Evolutionary conservation across 2,113 vertebrate species (phyloP).

Genomic region (Gymnogyps californianus): DNA sequence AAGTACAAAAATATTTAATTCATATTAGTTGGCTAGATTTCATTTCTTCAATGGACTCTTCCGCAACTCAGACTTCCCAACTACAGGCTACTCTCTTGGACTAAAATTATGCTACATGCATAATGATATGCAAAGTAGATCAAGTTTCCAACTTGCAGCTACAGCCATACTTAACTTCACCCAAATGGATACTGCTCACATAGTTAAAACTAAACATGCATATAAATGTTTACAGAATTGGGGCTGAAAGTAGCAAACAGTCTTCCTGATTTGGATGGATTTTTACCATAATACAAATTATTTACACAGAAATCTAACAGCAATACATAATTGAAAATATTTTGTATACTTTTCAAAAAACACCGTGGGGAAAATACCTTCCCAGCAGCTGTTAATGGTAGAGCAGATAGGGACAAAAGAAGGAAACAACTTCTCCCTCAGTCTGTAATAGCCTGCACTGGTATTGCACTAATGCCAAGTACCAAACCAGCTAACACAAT

Average conservation of each 20-base stretch:
- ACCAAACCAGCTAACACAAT: not conserved
- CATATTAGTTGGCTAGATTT: slow-evolving; percentile 10
- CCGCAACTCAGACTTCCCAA: not conserved
- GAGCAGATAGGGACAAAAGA: not conserved
- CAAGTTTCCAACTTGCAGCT: slow-evolving; percentile 3
- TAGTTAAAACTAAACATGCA: slow-evolving; percentile 25
- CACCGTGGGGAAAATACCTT: not conserved
- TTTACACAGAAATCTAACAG: slow-evolving; percentile 43
- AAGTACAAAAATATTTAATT: slow-evolving; percentile 43
- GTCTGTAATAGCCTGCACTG: not conserved
- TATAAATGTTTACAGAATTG: slow-evolving; percentile 43
- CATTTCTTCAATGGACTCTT: slow-evolving; percentile 30
- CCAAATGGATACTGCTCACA: not conserved
- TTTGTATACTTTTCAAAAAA: slow-evolving; percentile 43
- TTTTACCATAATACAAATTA: slow-evolving; percentile 50
- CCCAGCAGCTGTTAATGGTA: slow-evolving; percentile 1
- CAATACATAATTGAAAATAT: slow-evolving; percentile 31
- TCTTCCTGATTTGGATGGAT: slow-evolving; percentile 4
- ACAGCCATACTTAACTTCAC: not conserved
- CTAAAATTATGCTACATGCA: not conserved
- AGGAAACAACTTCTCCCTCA: not conserved
- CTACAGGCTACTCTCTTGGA: slow-evolving; percentile 29
- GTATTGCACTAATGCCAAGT: not conserved
- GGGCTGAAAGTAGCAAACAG: slow-evolving; percentile 22
- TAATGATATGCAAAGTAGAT: slow-evolving; percentile 44